Evolutionary conservation across 1,140 invertebrate species (phyloP).

Genomic region (Acromyrmex heyeri): DNA sequence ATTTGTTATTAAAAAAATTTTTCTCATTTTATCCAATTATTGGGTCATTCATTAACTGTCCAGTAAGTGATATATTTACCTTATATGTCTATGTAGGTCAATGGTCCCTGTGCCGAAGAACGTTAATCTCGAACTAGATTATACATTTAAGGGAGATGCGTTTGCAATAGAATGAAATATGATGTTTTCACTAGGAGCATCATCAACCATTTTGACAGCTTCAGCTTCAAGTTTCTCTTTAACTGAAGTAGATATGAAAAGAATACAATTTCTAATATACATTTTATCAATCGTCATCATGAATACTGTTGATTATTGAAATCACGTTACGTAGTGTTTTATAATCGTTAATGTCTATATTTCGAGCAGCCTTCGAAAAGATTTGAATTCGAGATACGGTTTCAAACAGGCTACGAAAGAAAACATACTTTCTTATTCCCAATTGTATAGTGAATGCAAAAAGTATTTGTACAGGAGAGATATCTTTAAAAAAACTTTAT

Average conservation of each 20-base stretch:
- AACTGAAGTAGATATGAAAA: neutral
- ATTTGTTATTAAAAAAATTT: too few species aligned
- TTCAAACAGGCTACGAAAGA: neutral
- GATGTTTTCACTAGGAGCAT: neutral
- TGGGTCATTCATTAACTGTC: too few species aligned
- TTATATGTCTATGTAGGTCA: conserved; percentile 20
- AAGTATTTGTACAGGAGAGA: too few species aligned
- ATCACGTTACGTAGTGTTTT: neutral
- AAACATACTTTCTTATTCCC: neutral
- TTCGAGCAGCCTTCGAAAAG: neutral
- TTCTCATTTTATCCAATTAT: too few species aligned
- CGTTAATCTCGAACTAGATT: conserved; percentile 9
- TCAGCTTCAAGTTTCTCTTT: neutral
- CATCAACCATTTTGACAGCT: neutral
- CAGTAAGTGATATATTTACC: too few species aligned
- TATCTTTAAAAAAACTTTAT: too few species aligned
- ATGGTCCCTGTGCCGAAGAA: conserved; percentile 4
- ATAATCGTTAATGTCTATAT: neutral
- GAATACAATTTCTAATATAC: conserved; percentile 14
- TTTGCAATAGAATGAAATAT: neutral
- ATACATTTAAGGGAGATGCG: neutral
- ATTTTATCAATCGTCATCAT: neutral
- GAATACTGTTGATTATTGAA: neutral
- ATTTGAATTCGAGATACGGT: neutral
- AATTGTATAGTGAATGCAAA: too few species aligned